Conservation (phyloP, 2,797 vertebrate species). For the Pangasius djambal region DNA sequence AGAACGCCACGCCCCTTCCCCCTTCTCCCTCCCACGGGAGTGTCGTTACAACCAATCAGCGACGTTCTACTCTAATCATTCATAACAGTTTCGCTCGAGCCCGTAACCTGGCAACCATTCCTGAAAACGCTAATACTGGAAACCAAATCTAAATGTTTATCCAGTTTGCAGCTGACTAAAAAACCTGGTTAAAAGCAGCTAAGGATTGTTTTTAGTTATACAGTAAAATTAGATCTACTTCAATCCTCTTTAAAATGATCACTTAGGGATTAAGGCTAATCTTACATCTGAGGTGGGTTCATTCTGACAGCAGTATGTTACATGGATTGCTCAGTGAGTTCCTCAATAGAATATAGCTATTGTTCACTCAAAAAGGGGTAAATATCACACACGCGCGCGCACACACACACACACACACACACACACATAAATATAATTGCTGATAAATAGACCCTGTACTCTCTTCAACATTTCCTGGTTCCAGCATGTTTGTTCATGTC, state of each 20-base stretch:
- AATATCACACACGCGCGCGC: no score
- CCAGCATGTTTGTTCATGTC: no score
- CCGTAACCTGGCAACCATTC: slow-evolving; percentile 4
- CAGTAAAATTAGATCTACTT: background rate
- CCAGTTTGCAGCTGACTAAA: background rate
- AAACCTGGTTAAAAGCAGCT: background rate
- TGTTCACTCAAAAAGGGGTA: background rate
- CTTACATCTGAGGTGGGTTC: background rate
- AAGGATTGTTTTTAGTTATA: background rate
- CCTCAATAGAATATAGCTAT: background rate
- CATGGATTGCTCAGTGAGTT: background rate
- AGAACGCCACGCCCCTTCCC: slow-evolving; percentile 8
- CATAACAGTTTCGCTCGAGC: slow-evolving; percentile 40
- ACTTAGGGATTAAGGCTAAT: background rate
- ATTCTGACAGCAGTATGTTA: background rate
- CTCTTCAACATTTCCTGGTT: no score
- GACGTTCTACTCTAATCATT: slow-evolving; percentile 44
- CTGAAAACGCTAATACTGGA: slow-evolving; percentile 13
- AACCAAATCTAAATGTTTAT: background rate
- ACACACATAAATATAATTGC: no score
- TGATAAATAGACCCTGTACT: no score
- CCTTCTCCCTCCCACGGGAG: slow-evolving; percentile 8
- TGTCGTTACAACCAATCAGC: slow-evolving; percentile 23
- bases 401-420: no score
- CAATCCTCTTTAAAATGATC: background rate